A percentile compares a stretch with the other conserved stretches of the same genome.
Evolutionary conservation across 1,140 invertebrate species (phyloP).

Genomic region (Chlorops oryzae): DNA sequence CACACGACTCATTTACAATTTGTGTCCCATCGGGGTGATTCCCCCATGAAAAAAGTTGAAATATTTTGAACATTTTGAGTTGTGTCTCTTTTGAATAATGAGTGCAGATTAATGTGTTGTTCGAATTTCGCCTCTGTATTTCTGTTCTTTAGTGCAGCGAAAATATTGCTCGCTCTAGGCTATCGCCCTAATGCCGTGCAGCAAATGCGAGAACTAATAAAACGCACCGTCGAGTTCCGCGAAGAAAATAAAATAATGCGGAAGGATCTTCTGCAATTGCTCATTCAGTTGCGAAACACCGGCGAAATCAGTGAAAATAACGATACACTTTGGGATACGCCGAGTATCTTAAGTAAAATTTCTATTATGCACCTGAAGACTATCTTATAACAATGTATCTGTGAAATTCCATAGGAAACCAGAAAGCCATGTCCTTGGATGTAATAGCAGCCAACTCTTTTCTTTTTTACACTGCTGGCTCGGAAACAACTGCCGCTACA

Average conservation of each 20-base stretch:
- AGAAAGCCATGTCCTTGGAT: slow-evolving; percentile 45
- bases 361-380: not conserved
- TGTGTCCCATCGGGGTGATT: too few species aligned
- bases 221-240: slow-evolving; percentile 52
- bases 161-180: too few species aligned
- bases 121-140: too few species aligned
- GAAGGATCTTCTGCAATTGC: slow-evolving; percentile 54
- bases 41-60: too few species aligned
- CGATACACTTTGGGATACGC: too few species aligned
- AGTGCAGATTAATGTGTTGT: too few species aligned
- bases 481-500: slow-evolving; percentile 62
- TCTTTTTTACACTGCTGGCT: slow-evolving; percentile 64
- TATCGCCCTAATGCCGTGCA: too few species aligned
- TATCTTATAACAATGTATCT: not conserved
- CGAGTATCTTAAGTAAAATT: too few species aligned
- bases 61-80: too few species aligned
- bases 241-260: slow-evolving; percentile 49
- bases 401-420: slow-evolving; percentile 24
- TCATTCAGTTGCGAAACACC: slow-evolving; percentile 51
- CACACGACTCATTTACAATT: too few species aligned
- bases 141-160: too few species aligned
- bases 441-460: slow-evolving; percentile 56
- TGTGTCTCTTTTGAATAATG: too few species aligned
- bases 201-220: slow-evolving; percentile 45
- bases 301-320: slow-evolving; percentile 40